These are phyloP conservation scores for Venustoraphidia nigricollis DNA, from an alignment of 2,888 invertebrate genomes.

Conservation along the genomic window DNA sequence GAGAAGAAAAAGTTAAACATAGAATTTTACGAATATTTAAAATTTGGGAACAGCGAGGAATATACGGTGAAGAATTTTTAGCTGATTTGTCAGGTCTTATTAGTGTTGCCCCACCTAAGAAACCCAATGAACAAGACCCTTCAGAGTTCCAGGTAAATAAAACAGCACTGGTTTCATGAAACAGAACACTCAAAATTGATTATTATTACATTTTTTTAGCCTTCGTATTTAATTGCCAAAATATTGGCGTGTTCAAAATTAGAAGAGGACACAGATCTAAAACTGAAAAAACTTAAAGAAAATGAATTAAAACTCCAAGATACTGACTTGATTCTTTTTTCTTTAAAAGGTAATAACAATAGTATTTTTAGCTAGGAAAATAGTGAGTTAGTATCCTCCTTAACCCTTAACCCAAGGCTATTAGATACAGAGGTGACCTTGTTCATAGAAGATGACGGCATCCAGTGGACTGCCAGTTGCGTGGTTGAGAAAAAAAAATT, in stretches of 20 bases:
- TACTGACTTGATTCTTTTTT: slow-evolving; percentile 59
- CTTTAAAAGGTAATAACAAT: slow-evolving; percentile 53
- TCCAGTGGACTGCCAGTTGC: no score
- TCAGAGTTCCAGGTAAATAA: slow-evolving; percentile 58
- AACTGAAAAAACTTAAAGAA: slow-evolving; percentile 50
- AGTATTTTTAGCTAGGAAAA: no score
- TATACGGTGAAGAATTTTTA: slow-evolving; percentile 82
- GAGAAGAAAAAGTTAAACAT: slow-evolving; percentile 77
- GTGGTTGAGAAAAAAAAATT: no score
- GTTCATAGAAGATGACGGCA: no score
- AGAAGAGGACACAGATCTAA: slow-evolving; percentile 57
- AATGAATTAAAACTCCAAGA: slow-evolving; percentile 51
- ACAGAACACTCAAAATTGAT: slow-evolving; percentile 1
- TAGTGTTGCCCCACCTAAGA: slow-evolving; percentile 57
- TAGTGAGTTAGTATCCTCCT: no score
- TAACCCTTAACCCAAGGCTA: no score
- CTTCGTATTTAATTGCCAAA: slow-evolving; percentile 55
- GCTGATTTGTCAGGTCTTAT: slow-evolving; percentile 73
- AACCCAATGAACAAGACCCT: slow-evolving; percentile 43
- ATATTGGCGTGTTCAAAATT: slow-evolving; percentile 57
- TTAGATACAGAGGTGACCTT: no score
- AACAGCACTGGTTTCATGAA: not conserved
- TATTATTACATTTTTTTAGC: slow-evolving; percentile 31
- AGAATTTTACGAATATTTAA: slow-evolving; percentile 82
- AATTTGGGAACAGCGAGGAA: slow-evolving; percentile 88